These are phyloP conservation scores for Andrena hattorfiana DNA, from an alignment of 2,888 invertebrate species.

Conservation along the genomic window DNA sequence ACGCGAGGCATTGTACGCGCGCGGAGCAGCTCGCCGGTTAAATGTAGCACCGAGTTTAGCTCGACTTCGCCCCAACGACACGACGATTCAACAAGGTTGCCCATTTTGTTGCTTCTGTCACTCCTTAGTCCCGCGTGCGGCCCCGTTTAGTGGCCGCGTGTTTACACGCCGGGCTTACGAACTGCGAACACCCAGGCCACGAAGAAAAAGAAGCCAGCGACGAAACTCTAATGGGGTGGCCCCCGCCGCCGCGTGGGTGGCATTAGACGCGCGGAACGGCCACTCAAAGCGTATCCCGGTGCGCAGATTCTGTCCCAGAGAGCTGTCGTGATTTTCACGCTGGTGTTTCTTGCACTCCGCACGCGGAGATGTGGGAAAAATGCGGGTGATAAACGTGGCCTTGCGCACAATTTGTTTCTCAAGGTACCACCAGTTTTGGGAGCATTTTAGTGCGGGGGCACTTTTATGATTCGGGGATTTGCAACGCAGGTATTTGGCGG, in stretches of 20 bases:
- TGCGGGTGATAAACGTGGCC: neutral
- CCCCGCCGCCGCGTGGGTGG: conserved; percentile 38
- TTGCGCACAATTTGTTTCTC: neutral
- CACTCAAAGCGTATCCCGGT: neutral
- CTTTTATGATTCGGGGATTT: no score
- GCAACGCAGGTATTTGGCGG: no score
- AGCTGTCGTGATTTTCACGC: neutral
- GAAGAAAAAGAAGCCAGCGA: conserved; percentile 34
- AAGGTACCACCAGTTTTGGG: no score
- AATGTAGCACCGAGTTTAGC: conserved; percentile 55
- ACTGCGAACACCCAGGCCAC: conserved; percentile 35
- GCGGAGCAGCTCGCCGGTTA: conserved; percentile 9
- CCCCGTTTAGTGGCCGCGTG: conserved; percentile 41
- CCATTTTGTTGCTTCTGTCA: conserved; percentile 38
- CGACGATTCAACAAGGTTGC: conserved; percentile 54
- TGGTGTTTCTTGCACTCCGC: neutral
- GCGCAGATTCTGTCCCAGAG: neutral
- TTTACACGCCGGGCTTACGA: conserved; percentile 63
- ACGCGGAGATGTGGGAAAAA: neutral
- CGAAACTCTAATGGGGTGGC: conserved; percentile 51
- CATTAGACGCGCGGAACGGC: neutral
- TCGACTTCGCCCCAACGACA: conserved; percentile 64
- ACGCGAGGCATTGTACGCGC: conserved; percentile 4
- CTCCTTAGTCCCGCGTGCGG: conserved; percentile 46
- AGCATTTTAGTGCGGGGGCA: no score